Evolutionary conservation across 2,797 vertebrate genomes (phyloP).

Genomic region (Harpagifer antarcticus): DNA sequence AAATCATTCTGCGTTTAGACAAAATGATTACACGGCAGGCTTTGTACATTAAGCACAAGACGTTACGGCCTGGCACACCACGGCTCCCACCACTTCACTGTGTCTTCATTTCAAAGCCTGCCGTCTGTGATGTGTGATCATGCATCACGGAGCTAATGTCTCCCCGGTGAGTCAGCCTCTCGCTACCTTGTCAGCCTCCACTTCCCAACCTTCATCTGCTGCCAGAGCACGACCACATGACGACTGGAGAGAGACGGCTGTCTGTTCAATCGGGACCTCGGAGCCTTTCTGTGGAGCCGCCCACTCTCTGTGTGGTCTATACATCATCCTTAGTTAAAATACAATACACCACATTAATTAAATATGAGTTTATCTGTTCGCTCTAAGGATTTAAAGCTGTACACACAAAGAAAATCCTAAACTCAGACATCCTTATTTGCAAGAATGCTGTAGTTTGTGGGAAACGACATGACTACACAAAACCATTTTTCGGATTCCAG

Average conservation of each 20-base stretch:
- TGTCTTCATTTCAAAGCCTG: slow-evolving; percentile 59
- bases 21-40: slow-evolving; percentile 30
- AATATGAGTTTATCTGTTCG: slow-evolving; percentile 13
- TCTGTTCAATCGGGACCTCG: slow-evolving; percentile 41
- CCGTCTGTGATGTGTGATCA: slow-evolving; percentile 73
- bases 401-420: not conserved
- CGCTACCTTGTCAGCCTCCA: slow-evolving; percentile 71
- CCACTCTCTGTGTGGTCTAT: slow-evolving; percentile 27
- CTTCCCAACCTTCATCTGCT: slow-evolving; percentile 70
- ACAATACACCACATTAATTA: slow-evolving; percentile 25
- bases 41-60: slow-evolving; percentile 43
- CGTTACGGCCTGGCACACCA: slow-evolving; percentile 50
- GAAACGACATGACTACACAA: slow-evolving; percentile 7
- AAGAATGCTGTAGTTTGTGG: not conserved
- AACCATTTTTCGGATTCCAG: not conserved
- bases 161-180: slow-evolving; percentile 79
- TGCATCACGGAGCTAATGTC: slow-evolving; percentile 78
- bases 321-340: slow-evolving; percentile 11
- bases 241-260: slow-evolving; percentile 46
- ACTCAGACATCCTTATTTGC: not conserved
- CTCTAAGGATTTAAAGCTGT: slow-evolving; percentile 7
- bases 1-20: slow-evolving; percentile 27
- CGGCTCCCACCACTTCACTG: slow-evolving; percentile 62
- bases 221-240: slow-evolving; percentile 65
- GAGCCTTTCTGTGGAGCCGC: slow-evolving; percentile 21